Evolutionary conservation across 1,140 invertebrate species (phyloP).

Genomic region (Drepana arcuata): DNA sequence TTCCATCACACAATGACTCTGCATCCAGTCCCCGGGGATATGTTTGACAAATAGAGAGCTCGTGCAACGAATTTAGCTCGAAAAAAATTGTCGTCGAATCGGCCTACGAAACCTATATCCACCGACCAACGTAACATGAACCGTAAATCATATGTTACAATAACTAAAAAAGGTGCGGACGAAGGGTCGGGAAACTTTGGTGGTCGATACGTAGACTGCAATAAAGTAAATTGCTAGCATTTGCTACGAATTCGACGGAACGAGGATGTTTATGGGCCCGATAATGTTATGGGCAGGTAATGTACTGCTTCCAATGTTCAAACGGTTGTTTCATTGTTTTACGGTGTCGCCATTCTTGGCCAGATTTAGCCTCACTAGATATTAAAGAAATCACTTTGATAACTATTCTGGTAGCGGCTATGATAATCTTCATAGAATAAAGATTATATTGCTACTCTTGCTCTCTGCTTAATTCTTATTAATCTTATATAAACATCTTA

Average conservation of each 20-base stretch:
- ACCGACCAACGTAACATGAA: neutral
- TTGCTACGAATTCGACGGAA: conserved; percentile 49
- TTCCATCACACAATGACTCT: conserved; percentile 23
- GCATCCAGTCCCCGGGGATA: conserved; percentile 24
- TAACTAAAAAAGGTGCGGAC: too few relatives aligned
- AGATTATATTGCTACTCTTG: too few relatives aligned
- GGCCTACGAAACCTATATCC: conserved; percentile 34
- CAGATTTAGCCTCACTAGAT: too few relatives aligned
- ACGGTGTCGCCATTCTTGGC: too few relatives aligned
- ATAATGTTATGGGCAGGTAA: conserved; percentile 67
- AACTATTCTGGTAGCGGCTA: too few relatives aligned
- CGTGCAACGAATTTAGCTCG: conserved; percentile 43
- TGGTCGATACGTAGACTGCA: conserved; percentile 37
- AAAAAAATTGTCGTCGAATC: conserved; percentile 47
- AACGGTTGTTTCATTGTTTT: conserved; percentile 56
- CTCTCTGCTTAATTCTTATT: too few relatives aligned
- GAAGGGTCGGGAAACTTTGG: conserved; percentile 16
- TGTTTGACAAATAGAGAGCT: conserved; percentile 57
- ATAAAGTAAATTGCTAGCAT: conserved; percentile 65
- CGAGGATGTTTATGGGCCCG: conserved; percentile 51
- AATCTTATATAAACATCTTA: too few relatives aligned
- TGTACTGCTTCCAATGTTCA: conserved; percentile 48
- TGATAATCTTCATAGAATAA: too few relatives aligned
- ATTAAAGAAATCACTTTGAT: too few relatives aligned
- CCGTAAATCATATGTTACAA: too few relatives aligned